Conservation (phyloP, 2,113 vertebrate genomes). For the Phylloscopus whistleri region DNA sequence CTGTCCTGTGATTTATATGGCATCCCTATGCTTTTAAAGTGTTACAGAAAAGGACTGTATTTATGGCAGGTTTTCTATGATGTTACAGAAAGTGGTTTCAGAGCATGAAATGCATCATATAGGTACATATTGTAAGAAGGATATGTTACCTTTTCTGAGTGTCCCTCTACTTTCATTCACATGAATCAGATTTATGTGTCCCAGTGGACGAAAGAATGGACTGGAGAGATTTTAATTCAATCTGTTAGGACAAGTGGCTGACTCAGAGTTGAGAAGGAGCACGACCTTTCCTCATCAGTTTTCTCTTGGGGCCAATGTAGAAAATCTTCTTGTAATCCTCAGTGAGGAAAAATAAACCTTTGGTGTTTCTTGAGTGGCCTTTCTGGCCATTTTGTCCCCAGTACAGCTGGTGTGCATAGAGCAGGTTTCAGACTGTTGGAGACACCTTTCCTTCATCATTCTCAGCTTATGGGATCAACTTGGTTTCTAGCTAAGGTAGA, state of each 20-base stretch:
- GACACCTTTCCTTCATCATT: background rate
- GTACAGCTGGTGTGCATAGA: background rate
- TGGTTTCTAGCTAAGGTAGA: background rate
- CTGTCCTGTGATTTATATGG: background rate
- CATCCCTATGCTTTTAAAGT: background rate
- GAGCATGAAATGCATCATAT: background rate
- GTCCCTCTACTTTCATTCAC: background rate
- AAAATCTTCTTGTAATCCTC: background rate
- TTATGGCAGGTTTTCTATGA: background rate
- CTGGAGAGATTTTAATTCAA: background rate
- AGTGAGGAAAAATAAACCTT: background rate
- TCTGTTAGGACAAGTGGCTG: slow-evolving; percentile 20
- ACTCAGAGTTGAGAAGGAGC: background rate
- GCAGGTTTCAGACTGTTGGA: background rate
- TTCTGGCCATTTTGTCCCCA: background rate
- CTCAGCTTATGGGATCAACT: background rate
- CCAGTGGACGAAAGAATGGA: background rate
- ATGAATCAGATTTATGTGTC: slow-evolving; percentile 13
- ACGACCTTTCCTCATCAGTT: background rate
- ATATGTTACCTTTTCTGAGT: background rate
- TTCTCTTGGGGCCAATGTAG: background rate
- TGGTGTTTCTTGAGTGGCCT: background rate
- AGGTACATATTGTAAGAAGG: background rate
- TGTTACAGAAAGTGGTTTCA: background rate
- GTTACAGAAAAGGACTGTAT: background rate